Percentiles rank a stretch among this genome's conserved stretches.
Conservation (phyloP, 2,888 invertebrate genomes). For the Zootermopsis nevadensis region DNA sequence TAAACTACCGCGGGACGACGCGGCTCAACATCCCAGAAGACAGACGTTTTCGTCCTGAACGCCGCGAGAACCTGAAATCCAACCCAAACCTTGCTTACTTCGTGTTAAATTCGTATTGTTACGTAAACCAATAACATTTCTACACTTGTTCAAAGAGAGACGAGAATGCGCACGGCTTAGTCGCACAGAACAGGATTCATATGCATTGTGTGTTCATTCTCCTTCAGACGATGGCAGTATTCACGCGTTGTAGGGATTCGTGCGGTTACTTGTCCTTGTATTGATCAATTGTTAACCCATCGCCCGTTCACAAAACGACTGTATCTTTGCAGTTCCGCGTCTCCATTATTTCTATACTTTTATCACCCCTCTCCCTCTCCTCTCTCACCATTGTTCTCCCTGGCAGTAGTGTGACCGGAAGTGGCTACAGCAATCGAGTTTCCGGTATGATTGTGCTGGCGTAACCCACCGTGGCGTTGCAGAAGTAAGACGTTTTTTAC, state of each 20-base stretch:
- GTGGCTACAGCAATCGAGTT: conserved; percentile 26
- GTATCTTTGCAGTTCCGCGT: neutral
- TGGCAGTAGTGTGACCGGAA: neutral
- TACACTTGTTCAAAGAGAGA: too few relatives aligned
- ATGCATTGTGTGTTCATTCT: too few relatives aligned
- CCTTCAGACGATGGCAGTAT: too few relatives aligned
- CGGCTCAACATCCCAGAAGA: too few relatives aligned
- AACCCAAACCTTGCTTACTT: too few relatives aligned
- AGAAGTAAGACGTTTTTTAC: neutral
- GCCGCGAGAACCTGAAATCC: too few relatives aligned
- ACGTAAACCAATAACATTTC: too few relatives aligned
- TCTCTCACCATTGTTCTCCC: neutral
- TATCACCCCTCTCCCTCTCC: neutral
- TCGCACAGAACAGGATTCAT: too few relatives aligned
- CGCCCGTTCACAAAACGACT: neutral
- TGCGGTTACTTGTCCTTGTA: neutral
- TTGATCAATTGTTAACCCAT: neutral
- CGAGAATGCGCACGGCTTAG: too few relatives aligned
- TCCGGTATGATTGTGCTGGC: conserved; percentile 28
- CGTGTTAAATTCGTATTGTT: too few relatives aligned
- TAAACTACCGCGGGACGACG: too few relatives aligned
- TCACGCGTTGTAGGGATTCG: neutral
- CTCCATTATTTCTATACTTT: neutral
- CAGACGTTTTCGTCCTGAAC: too few relatives aligned
- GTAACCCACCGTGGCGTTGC: neutral